Base-by-base conservation (phyloP, 2,888 invertebrate genomes). In the Oscheius sp. region DNA sequence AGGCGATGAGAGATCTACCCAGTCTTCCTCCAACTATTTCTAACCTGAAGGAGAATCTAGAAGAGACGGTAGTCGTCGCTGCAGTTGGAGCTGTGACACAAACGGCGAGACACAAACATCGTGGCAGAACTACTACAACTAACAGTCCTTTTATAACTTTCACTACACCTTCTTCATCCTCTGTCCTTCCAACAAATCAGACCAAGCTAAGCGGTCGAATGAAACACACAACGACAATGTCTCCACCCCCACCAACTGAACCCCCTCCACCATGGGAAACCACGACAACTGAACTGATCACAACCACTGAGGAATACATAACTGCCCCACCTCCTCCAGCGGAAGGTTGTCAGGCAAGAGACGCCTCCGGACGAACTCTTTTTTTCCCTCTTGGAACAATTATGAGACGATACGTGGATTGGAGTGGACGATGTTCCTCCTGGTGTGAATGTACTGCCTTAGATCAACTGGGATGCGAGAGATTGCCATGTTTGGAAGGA, bases 371-470 rank as follows among this genome's bases (percentile, higher is more conserved):
- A 20, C 56, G 72, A 30, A 64, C 57, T 26, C 67, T 77, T 22
- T 77, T 75, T 61, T 65, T 70, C 6, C 77, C 70, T 20, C 61
- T 72, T 32, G 77, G 77, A 61, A 56, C 75, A 1, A 64, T 77
- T 62, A 67, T 74, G 57, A 66, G 76, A 57, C 67, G 70, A 28
- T 74, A 74, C 59, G 68, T 72, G 12, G 84, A 84, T 41, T 80
- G 80, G 81, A 77, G 80, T 0, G 79, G 80, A 5, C 72, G 81
- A 17, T 84, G 84, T 54, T 81, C 83, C 8, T 75, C 77, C 5
- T 84, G 83, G 83, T 84, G 84, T 67, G 77, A 80, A 54, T 84
- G 84, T 65, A 57, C 67, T 38, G 63, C 69, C 1, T 74, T 79
- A 28, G 77, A 83, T 24, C 68, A 74, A 14, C 28, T 82, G 17